These are phyloP conservation scores for Latrodectus elegans DNA, from an alignment of 2,888 invertebrate genomes.

Conservation along the genomic window DNA sequence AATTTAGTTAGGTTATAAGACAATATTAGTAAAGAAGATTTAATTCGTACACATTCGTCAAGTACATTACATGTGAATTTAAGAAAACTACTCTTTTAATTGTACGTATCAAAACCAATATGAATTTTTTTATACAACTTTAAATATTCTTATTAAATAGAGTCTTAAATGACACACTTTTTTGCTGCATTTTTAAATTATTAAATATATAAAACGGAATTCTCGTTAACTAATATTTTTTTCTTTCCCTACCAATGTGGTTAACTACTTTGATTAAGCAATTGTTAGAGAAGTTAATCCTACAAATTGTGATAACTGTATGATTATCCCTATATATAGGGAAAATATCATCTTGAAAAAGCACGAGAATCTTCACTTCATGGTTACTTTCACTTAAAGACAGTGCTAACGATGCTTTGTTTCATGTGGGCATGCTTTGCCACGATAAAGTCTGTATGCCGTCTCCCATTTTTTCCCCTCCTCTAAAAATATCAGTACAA, in stretches of 20 bases:
- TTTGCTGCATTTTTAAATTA: too few relatives aligned
- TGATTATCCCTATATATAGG: slow-evolving; percentile 1
- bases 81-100: too few relatives aligned
- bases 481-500: slow-evolving; percentile 23
- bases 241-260: neutral
- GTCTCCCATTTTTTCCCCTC: slow-evolving; percentile 6
- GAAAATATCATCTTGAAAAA: slow-evolving; percentile 15
- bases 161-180: too few relatives aligned
- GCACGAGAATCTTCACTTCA: slow-evolving; percentile 1
- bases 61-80: too few relatives aligned
- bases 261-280: neutral
- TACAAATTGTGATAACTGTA: slow-evolving; percentile 1
- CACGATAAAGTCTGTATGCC: slow-evolving; percentile 54
- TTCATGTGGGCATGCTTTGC: slow-evolving; percentile 57
- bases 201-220: neutral
- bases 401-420: slow-evolving; percentile 54
- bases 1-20: too few relatives aligned
- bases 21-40: too few relatives aligned
- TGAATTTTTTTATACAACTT: too few relatives aligned
- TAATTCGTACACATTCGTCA: too few relatives aligned
- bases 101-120: too few relatives aligned
- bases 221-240: neutral
- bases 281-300: neutral
- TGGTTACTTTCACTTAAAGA: slow-evolving; percentile 5
- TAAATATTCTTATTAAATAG: too few relatives aligned